phyloP scores from a whole-genome alignment of 2,797 vertebrate genomes.

The Pyrocephalus nanus region DNA sequence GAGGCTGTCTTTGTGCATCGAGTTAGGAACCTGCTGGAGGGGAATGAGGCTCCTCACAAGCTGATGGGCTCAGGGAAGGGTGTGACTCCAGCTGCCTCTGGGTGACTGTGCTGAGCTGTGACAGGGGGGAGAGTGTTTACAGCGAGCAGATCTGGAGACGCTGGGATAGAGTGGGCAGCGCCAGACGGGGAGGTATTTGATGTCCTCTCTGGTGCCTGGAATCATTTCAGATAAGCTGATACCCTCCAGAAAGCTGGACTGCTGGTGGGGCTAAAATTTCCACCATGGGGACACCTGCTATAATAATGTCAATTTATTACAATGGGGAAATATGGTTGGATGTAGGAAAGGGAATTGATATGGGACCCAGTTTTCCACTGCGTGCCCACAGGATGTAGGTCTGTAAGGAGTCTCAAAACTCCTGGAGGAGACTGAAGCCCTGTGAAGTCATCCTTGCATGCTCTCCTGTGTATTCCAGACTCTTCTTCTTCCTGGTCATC shows the following conservation, averaged over 20 bases:
- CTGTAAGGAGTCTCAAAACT: background rate
- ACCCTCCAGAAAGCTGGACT: background rate
- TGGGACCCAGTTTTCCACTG: background rate
- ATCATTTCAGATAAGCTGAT: background rate
- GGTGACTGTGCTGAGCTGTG: background rate
- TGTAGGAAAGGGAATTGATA: background rate
- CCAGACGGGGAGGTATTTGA: background rate
- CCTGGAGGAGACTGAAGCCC: background rate
- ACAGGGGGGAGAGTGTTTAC: background rate
- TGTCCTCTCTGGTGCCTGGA: background rate
- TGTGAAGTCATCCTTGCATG: background rate
- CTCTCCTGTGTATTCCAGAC: fast-evolving
- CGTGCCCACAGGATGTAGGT: fast-evolving
- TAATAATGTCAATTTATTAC: background rate
- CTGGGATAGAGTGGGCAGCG: background rate
- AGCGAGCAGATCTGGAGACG: background rate
- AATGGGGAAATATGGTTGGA: background rate
- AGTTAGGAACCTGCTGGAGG: background rate
- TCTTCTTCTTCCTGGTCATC: background rate
- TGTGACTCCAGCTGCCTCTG: background rate
- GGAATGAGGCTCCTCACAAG: background rate
- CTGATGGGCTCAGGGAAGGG: background rate
- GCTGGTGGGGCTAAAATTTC: background rate
- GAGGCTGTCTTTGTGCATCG: background rate
- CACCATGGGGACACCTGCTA: background rate